Evolutionary conservation across 2,797 vertebrate genomes (phyloP), one percentile per base, ranked within the genome.

Genomic region (Danio kyathit): DNA sequence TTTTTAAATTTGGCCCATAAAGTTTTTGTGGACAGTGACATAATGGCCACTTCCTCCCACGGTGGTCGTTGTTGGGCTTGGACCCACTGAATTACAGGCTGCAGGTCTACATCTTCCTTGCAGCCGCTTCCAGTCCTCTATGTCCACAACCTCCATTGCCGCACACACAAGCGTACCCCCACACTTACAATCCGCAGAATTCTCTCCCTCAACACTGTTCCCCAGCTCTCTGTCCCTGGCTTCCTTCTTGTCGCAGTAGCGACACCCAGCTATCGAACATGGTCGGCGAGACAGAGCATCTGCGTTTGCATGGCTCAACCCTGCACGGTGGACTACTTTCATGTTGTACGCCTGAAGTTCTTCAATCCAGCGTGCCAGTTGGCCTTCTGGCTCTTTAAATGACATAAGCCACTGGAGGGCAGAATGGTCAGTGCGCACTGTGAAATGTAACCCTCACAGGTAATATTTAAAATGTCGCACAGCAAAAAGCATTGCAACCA

Each of bases 381-480:
- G 78, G 3, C 76, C 77, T 7, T 84, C 74, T 14, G 64, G 63
- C 17, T 83, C 74, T 11, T 14, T 74, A 59, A 82, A 83, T 5
- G 77, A 61, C 79, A 85, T 82, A 1, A 83, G 67, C 61, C 61
- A 85, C 65, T 81, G 81, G 3, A 86, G 54, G n/a, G n/a, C n/a
- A n/a, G n/a, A n/a, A n/a, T n/a, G n/a, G n/a, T n/a, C n/a, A n/a
- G n/a, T n/a, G n/a, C n/a, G n/a, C n/a, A n/a, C n/a, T n/a, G n/a
- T n/a, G n/a, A n/a, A n/a, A n/a, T n/a, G n/a, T n/a, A n/a, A n/a
- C n/a, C n/a, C n/a, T n/a, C n/a, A n/a, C n/a, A n/a, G n/a, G 40
- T 86, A 82, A 17, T 80, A 71, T 14, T 65, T 80, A 13, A 81
- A 80, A 8, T 86, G 65, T 0, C 8, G 2, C 14, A 77, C 64